Percentiles rank a stretch among this genome's conserved stretches.
phyloP scores from a whole-genome alignment of 2,888 invertebrate genomes.

The Drosophila mimica region DNA sequence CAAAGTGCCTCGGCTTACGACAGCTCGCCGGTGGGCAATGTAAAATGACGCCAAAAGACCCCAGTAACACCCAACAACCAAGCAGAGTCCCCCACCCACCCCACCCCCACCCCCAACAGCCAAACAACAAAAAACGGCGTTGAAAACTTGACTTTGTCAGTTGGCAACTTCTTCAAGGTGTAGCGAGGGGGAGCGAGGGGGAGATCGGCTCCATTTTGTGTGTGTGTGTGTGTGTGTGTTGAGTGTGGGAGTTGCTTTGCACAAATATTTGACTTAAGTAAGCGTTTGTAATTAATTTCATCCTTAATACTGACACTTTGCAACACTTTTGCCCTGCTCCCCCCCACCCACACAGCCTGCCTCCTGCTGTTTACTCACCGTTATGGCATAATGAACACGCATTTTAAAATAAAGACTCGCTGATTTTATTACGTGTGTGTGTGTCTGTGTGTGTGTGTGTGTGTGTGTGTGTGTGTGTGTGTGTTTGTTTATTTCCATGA shows the following conservation, averaged over 20 bases:
- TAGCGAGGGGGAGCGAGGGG: not conserved
- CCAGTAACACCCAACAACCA: constrained; percentile 14
- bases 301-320: constrained; percentile 74
- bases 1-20: constrained; percentile 71
- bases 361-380: constrained; percentile 20
- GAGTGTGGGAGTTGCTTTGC: constrained; percentile 41
- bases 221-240: constrained; percentile 12
- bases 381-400: constrained; percentile 76
- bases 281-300: constrained; percentile 77
- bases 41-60: constrained; percentile 54
- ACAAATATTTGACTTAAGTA: constrained; percentile 78
- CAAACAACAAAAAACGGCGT: constrained; percentile 35
- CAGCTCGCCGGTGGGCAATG: constrained; percentile 42
- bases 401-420: constrained; percentile 69
- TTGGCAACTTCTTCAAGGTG: constrained; percentile 26
- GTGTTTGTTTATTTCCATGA: constrained; percentile 13
- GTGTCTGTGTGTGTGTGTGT: not conserved
- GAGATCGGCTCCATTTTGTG: not conserved
- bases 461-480: not conserved
- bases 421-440: constrained; percentile 34
- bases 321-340: constrained; percentile 51
- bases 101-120: not conserved
- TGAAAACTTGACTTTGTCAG: constrained; percentile 62
- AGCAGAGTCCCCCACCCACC: not conserved
- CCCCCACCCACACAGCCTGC: not conserved